Conservation (phyloP, 2,113 vertebrate species). For the Hyperopisus bebe region DNA sequence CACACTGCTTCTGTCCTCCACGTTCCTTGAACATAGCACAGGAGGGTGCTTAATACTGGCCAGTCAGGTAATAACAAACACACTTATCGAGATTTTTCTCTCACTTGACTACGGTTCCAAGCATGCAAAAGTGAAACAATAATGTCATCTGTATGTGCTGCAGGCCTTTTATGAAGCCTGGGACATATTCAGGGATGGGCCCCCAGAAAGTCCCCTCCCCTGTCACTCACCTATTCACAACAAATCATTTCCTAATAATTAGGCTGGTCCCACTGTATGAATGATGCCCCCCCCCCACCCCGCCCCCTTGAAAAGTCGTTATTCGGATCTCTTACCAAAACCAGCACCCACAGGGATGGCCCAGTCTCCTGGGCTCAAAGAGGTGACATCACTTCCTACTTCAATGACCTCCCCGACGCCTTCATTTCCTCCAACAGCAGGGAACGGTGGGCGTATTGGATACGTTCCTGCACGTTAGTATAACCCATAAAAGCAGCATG, state of each 20-base stretch:
- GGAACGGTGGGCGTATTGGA: slow-evolving; percentile 39
- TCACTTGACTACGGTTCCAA: not conserved
- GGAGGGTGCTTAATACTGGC: not conserved
- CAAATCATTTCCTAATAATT: not conserved
- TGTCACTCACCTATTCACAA: not conserved
- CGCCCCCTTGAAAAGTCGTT: not conserved
- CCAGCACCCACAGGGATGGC: slow-evolving; percentile 45
- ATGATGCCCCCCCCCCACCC: not conserved
- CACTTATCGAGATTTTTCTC: not conserved
- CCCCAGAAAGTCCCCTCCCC: not conserved
- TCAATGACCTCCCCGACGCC: slow-evolving; percentile 47
- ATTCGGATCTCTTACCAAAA: slow-evolving; percentile 40
- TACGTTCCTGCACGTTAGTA: slow-evolving; percentile 37
- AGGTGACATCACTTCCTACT: slow-evolving; percentile 36
- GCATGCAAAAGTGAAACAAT: not conserved
- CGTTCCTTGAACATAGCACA: slow-evolving; percentile 35
- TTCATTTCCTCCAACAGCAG: slow-evolving; percentile 53
- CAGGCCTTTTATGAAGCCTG: not conserved
- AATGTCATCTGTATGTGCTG: not conserved
- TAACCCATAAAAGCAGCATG: not conserved
- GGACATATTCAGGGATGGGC: not conserved
- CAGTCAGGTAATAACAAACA: not conserved
- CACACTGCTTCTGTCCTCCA: slow-evolving; percentile 50
- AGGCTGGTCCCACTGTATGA: not conserved
- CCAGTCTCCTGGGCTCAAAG: slow-evolving; percentile 43